These are phyloP conservation scores for Protophormia terraenovae DNA, from an alignment of 2,888 invertebrate genomes.

Conservation along the genomic window DNA sequence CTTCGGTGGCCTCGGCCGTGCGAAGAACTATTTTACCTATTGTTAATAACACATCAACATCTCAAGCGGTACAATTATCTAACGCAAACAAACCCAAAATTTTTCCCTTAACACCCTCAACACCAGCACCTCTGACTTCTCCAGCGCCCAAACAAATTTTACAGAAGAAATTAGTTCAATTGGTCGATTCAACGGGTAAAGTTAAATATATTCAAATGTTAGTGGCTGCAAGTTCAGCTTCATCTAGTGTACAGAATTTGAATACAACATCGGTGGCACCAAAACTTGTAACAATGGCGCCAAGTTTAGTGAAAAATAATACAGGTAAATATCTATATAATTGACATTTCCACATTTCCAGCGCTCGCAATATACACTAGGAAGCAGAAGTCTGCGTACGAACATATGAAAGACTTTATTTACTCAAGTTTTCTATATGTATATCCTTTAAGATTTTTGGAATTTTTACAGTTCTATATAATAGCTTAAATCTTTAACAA, in stretches of 20 bases:
- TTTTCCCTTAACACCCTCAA: not conserved
- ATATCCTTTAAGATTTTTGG: too few species aligned
- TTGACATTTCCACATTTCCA: too few species aligned
- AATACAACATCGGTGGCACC: conserved; percentile 27
- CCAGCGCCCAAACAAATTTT: conserved; percentile 66
- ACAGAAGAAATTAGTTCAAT: conserved; percentile 73
- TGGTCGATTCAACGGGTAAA: conserved; percentile 74
- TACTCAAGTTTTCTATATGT: too few species aligned
- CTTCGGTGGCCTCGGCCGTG: conserved; percentile 63
- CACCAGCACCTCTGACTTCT: not conserved
- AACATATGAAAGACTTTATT: too few species aligned
- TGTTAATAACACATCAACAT: not conserved
- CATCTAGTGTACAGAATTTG: not conserved
- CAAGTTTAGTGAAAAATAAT: conserved; percentile 27
- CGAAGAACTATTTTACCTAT: conserved; percentile 61
- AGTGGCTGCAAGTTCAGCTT: conserved; percentile 65
- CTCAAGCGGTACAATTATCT: conserved; percentile 1
- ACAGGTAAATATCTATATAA: conserved; percentile 38
- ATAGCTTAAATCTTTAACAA: too few species aligned
- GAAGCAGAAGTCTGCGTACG: too few species aligned
- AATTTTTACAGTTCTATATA: too few species aligned
- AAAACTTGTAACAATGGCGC: conserved; percentile 35
- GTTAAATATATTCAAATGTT: conserved; percentile 74
- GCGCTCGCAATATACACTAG: too few species aligned
- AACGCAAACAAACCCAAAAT: not conserved